These are phyloP conservation scores for Danio kyathit DNA, from an alignment of 2,797 vertebrate species.

Conservation along the genomic window DNA sequence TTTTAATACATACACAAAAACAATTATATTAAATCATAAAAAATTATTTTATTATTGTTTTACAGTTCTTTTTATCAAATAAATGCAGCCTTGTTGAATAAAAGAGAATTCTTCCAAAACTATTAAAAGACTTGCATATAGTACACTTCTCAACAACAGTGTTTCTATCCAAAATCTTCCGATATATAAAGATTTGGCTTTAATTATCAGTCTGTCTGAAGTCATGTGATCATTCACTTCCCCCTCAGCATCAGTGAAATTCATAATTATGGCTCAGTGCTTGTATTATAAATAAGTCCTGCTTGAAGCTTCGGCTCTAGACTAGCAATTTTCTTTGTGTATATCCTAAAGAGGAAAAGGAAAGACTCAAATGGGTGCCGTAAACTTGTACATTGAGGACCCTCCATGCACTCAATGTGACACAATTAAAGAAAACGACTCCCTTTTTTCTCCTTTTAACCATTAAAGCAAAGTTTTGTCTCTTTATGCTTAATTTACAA, in stretches of 20 bases:
- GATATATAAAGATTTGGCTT: background rate
- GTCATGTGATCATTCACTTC: conserved; percentile 16
- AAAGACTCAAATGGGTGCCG: background rate
- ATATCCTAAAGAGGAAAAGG: conserved; percentile 11
- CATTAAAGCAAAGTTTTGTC: background rate
- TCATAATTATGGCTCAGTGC: conserved; percentile 11
- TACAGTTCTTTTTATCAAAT: too few species aligned
- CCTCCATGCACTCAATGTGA: background rate
- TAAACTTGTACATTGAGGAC: background rate
- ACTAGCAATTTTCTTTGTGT: conserved; percentile 18
- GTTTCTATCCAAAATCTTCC: conserved; percentile 3
- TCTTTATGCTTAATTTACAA: background rate
- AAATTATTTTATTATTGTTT: too few species aligned
- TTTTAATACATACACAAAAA: too few species aligned
- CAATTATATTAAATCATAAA: too few species aligned
- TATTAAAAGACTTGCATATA: too few species aligned
- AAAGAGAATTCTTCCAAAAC: too few species aligned
- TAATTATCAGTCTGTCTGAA: conserved; percentile 25
- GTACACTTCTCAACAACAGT: too few species aligned
- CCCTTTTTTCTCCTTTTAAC: background rate
- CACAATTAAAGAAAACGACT: conserved; percentile 1
- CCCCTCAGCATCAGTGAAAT: conserved; percentile 27
- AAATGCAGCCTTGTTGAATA: too few species aligned
- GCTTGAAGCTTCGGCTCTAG: conserved; percentile 6
- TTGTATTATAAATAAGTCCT: conserved; percentile 31